Percentiles rank a stretch among this genome's conserved stretches.
phyloP scores from a whole-genome alignment of 2,888 invertebrate genomes.

The Cephus nigrinus region DNA sequence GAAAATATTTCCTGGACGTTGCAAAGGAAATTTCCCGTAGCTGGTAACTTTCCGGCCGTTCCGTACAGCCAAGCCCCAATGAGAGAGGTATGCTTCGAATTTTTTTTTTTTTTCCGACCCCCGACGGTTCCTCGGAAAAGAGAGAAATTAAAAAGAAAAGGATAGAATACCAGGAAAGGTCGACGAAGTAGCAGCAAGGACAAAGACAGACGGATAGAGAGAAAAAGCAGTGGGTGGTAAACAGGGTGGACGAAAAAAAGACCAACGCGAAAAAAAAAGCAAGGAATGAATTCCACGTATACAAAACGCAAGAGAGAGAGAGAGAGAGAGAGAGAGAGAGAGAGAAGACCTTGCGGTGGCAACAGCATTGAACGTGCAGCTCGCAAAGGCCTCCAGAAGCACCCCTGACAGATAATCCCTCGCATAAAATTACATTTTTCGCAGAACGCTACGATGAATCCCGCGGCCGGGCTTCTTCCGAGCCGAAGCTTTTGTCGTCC shows the following conservation, averaged over 20 bases:
- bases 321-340: neutral
- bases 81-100: conserved; percentile 32
- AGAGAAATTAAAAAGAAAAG: neutral
- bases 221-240: neutral
- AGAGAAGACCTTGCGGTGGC: neutral
- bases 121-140: neutral
- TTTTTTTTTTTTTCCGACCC: conserved; percentile 23
- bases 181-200: neutral
- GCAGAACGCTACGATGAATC: neutral
- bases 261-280: neutral
- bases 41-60: conserved; percentile 29
- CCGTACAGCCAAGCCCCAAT: conserved; percentile 9
- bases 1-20: conserved; percentile 48
- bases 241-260: neutral
- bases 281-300: neutral
- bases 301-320: neutral
- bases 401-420: conserved; percentile 2
- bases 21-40: conserved; percentile 42
- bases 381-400: neutral
- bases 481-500: neutral
- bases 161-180: neutral
- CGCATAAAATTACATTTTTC: conserved; percentile 5
- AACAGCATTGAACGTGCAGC: neutral
- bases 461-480: neutral
- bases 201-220: neutral